Evolutionary conservation across 2,797 vertebrate genomes (phyloP).

Genomic region (Sebastes trivittatus): DNA sequence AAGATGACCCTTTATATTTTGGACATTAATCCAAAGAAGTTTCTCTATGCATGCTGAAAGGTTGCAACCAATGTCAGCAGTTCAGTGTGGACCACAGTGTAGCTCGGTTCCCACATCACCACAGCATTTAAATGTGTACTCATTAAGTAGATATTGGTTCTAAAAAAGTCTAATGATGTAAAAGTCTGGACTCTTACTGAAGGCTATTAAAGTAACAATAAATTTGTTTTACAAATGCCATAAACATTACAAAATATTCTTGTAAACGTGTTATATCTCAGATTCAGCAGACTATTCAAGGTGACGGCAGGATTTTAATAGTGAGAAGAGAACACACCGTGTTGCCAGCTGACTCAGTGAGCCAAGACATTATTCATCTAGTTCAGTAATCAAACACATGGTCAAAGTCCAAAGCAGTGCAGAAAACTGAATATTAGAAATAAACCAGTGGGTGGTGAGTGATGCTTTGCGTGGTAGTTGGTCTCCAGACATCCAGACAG

Average conservation of each 20-base stretch:
- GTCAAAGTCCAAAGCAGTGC: conserved; percentile 19
- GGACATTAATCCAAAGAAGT: neutral
- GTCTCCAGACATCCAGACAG: conserved; percentile 23
- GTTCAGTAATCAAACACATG: conserved; percentile 34
- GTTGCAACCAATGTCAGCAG: neutral
- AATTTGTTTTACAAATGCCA: conserved; percentile 47
- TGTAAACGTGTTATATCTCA: conserved; percentile 45
- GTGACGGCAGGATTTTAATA: conserved; percentile 41
- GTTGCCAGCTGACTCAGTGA: conserved; percentile 25
- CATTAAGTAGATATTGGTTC: conserved; percentile 18
- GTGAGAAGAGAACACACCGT: conserved; percentile 23
- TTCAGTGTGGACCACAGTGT: neutral
- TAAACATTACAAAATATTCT: conserved; percentile 53
- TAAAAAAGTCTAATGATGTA: conserved; percentile 27
- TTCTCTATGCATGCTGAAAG: neutral
- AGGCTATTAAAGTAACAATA: conserved; percentile 48
- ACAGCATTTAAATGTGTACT: neutral
- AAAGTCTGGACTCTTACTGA: conserved; percentile 31
- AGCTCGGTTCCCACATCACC: neutral
- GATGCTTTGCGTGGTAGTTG: conserved; percentile 15
- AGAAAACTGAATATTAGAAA: conserved; percentile 39
- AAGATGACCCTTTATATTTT: neutral
- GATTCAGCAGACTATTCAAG: conserved; percentile 21
- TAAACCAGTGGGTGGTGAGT: conserved; percentile 30
- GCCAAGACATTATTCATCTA: conserved; percentile 41